Evolutionary conservation across 2,113 vertebrate species (phyloP).

Genomic region (Corydoras maculifer): DNA sequence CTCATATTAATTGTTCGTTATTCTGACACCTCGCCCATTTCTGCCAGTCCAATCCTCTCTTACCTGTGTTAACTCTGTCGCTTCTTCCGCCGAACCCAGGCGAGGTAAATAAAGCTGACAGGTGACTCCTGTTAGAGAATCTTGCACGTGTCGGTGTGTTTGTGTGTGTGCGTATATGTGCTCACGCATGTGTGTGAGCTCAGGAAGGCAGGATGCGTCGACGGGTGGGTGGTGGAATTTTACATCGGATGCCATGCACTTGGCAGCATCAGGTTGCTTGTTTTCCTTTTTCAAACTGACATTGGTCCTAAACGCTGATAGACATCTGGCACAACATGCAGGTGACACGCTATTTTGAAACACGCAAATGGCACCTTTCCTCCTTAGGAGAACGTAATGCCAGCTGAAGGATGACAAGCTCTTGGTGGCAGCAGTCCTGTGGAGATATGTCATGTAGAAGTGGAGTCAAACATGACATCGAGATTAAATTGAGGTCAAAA

Average conservation of each 20-base stretch:
- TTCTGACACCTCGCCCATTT: constrained; percentile 38
- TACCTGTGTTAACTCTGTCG: constrained; percentile 34
- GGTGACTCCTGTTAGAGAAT: constrained; percentile 39
- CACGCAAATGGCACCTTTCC: constrained; percentile 29
- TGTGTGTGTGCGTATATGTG: constrained; percentile 5
- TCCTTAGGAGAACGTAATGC: constrained; percentile 24
- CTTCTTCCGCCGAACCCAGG: constrained; percentile 30
- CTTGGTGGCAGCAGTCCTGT: constrained; percentile 8
- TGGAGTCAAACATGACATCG: not conserved
- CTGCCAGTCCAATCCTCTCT: constrained; percentile 36
- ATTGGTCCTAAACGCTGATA: constrained; percentile 39
- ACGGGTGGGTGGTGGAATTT: constrained; percentile 34
- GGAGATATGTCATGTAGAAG: constrained; percentile 5
- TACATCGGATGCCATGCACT: constrained; percentile 36
- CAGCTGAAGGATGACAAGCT: constrained; percentile 27
- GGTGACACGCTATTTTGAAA: constrained; percentile 36
- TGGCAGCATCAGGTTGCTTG: constrained; percentile 31
- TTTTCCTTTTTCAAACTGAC: constrained; percentile 33
- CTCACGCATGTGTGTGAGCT: constrained; percentile 1
- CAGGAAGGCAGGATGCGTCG: constrained; percentile 12
- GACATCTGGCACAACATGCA: constrained; percentile 38
- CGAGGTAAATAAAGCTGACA: constrained; percentile 40
- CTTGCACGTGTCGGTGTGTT: constrained; percentile 6
- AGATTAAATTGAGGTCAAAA: constrained; percentile 14
- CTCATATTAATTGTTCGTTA: constrained; percentile 42